phyloP scores from a whole-genome alignment of 2,113 vertebrate species.

The zebrafish (Danio rerio) region GRCz12tu NC_133180.1:15969501-15970000 shows the following conservation, averaged over 20 bases:
- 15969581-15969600: conserved; percentile 41
- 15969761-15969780: not conserved
- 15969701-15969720: conserved; percentile 71
- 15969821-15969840: too few species aligned
- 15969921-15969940: too few species aligned
- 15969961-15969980: too few species aligned
- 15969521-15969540: conserved; percentile 69
- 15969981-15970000: too few species aligned
- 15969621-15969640: conserved; percentile 57
- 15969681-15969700: conserved; percentile 66
- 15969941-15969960: too few species aligned
- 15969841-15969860: too few species aligned
- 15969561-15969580: not conserved
- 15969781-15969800: too few species aligned
- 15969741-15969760: not conserved
- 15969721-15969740: conserved; percentile 56
- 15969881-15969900: too few species aligned
- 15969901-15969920: too few species aligned
- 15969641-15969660: conserved; percentile 72
- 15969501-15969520: conserved; percentile 80
- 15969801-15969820: too few species aligned
- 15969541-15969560: not conserved
- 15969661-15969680: conserved; percentile 62
- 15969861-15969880: too few species aligned
- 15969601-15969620: not conserved